phyloP scores from a whole-genome alignment of 2,113 vertebrate genomes.

The Ailurus styani region DNA sequence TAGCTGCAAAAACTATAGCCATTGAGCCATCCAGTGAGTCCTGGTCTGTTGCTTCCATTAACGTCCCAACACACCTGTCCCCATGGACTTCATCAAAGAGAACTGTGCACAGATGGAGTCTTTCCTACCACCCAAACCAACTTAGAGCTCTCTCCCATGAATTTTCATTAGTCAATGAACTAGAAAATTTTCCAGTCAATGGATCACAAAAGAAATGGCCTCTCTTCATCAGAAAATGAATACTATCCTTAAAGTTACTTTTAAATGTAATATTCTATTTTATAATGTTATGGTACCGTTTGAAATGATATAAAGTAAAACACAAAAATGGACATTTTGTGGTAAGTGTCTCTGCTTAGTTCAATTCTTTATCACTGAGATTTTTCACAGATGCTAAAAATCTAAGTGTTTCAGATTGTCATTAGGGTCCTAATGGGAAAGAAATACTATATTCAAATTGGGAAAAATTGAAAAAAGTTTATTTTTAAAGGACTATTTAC shows the following conservation, averaged over 20 bases:
- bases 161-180: neutral
- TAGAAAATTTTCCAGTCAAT: neutral
- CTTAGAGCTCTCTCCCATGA: neutral
- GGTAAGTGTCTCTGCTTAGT: neutral
- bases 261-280: constrained; percentile 22
- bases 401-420: neutral
- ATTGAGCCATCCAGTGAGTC: neutral
- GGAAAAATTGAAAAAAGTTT: neutral
- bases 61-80: neutral
- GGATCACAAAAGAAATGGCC: neutral
- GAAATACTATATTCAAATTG: neutral
- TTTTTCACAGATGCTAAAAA: neutral
- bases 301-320: constrained; percentile 29
- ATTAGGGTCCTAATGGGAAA: neutral
- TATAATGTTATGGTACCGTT: neutral
- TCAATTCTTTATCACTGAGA: neutral
- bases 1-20: neutral
- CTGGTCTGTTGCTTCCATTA: neutral
- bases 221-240: constrained; percentile 16
- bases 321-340: neutral
- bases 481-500: neutral
- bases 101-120: neutral
- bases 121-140: neutral
- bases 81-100: neutral
- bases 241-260: neutral